phyloP scores from a whole-genome alignment of 1,140 invertebrate genomes.

The Hycleus cichorii region DNA sequence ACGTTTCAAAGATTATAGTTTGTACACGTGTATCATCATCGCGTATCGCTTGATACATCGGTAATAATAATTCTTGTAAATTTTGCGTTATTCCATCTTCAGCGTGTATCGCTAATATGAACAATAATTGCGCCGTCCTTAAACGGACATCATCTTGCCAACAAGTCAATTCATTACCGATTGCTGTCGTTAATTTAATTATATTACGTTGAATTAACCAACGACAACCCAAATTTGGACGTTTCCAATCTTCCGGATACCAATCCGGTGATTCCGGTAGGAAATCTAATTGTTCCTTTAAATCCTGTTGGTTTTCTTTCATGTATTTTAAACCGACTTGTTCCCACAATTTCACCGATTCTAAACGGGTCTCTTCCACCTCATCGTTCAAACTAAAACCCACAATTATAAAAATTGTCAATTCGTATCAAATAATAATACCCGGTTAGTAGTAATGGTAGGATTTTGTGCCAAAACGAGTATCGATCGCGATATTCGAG shows the following conservation, averaged over 20 bases:
- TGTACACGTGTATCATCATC: constrained; percentile 56
- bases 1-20: constrained; percentile 45
- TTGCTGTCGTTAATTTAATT: constrained; percentile 55
- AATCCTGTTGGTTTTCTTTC: constrained; percentile 67
- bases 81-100: constrained; percentile 63
- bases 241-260: constrained; percentile 55
- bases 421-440: too few relatives aligned
- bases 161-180: constrained; percentile 58
- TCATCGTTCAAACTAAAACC: constrained; percentile 55
- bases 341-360: constrained; percentile 57
- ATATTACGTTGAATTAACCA: constrained; percentile 60
- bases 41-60: constrained; percentile 50
- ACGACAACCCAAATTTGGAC: constrained; percentile 70
- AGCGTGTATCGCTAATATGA: constrained; percentile 58
- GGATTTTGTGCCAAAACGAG: constrained; percentile 65
- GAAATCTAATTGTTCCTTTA: constrained; percentile 68
- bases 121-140: constrained; percentile 65
- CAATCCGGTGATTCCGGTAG: constrained; percentile 48
- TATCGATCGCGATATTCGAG: constrained; percentile 65
- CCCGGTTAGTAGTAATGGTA: constrained; percentile 69
- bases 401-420: too few relatives aligned
- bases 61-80: constrained; percentile 50
- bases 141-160: constrained; percentile 65
- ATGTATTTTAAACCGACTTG: constrained; percentile 60
- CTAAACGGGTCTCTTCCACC: constrained; percentile 50